Conservation (phyloP, 2,113 vertebrate species). For the Sakesphorus luctuosus region DNA sequence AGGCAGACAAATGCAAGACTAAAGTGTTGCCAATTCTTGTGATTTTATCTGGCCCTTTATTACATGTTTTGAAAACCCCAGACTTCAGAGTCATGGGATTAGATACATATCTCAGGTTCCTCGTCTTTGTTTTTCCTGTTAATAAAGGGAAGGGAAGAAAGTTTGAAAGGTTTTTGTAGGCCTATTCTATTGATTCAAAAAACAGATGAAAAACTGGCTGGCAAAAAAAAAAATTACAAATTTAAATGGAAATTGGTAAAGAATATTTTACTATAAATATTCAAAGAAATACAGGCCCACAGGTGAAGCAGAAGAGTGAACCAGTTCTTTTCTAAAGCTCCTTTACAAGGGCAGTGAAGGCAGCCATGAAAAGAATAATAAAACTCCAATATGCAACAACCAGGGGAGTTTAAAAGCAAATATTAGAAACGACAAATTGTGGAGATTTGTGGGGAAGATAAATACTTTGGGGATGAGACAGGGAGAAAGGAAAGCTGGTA, state of each 20-base stretch:
- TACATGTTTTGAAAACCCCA: slow-evolving; percentile 25
- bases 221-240: neutral
- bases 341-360: neutral
- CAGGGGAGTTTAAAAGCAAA: neutral
- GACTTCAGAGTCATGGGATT: slow-evolving; percentile 34
- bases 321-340: neutral
- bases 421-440: neutral
- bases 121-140: slow-evolving; percentile 39
- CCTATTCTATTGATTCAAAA: neutral
- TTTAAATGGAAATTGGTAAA: neutral
- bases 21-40: slow-evolving; percentile 19
- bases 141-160: slow-evolving; percentile 12
- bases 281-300: neutral
- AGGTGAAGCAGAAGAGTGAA: neutral
- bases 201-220: neutral
- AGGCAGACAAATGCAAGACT: slow-evolving; percentile 36
- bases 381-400: neutral
- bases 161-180: neutral
- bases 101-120: slow-evolving; percentile 47
- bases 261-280: neutral
- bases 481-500: neutral
- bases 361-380: neutral
- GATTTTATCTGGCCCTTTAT: slow-evolving; percentile 52
- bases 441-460: neutral
- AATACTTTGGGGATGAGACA: neutral